These are phyloP conservation scores for Coelinius sp. DNA, from an alignment of 2,888 invertebrate species.

Conservation along the genomic window DNA sequence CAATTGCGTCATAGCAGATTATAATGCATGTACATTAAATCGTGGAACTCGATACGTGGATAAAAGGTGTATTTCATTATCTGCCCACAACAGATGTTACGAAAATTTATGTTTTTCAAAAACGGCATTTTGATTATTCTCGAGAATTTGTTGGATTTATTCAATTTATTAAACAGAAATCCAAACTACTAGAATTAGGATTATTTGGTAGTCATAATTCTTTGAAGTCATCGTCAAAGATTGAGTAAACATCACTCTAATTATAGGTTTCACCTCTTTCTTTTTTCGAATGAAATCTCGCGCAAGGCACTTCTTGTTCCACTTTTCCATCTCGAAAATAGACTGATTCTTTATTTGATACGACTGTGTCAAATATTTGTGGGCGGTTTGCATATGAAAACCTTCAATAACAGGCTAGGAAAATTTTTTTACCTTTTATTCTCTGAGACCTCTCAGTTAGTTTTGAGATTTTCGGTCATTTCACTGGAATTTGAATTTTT, in stretches of 20 bases:
- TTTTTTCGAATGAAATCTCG: constrained; percentile 1
- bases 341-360: not conserved
- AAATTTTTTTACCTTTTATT: too few species aligned
- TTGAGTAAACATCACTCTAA: constrained; percentile 5
- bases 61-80: not conserved
- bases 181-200: not conserved
- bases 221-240: not conserved
- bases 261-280: constrained; percentile 4
- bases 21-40: not conserved
- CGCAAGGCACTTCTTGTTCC: not conserved
- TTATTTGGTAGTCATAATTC: not conserved
- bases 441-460: too few species aligned
- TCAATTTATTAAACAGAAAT: not conserved
- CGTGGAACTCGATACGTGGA: not conserved
- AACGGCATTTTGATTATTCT: too few species aligned
- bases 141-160: not conserved
- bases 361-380: not conserved
- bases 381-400: not conserved
- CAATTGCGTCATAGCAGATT: not conserved
- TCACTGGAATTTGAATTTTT: too few species aligned
- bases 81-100: not conserved
- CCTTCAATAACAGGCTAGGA: not conserved
- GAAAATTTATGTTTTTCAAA: not conserved
- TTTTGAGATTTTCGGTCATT: too few species aligned
- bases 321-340: constrained; percentile 17